Evolutionary conservation across 2,797 vertebrate species (phyloP).

Genomic region (Phataginus tricuspis): DNA sequence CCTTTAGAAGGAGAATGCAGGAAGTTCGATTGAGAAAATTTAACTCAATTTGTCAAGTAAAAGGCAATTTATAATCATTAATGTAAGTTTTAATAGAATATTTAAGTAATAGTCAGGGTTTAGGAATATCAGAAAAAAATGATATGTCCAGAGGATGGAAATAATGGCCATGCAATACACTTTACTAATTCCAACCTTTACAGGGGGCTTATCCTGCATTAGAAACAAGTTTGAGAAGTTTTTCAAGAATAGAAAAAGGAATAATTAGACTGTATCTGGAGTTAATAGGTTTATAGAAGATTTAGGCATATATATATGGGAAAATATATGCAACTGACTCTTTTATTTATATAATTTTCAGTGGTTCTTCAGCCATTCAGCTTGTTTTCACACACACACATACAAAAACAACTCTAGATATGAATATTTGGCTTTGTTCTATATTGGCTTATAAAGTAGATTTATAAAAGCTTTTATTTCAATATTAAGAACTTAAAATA

Average conservation of each 20-base stretch:
- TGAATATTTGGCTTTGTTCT: neutral
- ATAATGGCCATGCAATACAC: accelerated
- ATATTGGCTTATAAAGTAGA: neutral
- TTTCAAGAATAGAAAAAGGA: neutral
- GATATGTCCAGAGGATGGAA: neutral
- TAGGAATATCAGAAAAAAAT: neutral
- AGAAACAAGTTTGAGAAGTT: neutral
- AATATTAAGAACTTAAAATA: neutral
- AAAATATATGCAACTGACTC: neutral
- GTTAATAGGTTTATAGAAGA: neutral
- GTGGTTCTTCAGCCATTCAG: neutral
- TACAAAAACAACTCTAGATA: neutral
- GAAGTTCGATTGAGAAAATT: neutral
- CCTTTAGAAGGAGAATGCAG: neutral
- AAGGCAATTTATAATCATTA: neutral
- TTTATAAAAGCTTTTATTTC: neutral
- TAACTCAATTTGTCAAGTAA: neutral
- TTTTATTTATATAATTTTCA: neutral
- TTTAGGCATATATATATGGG: neutral
- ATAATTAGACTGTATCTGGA: neutral
- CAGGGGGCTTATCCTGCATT: neutral
- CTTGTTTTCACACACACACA: neutral
- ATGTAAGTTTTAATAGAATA: neutral
- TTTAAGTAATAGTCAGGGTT: neutral
- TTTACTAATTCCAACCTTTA: neutral